A percentile compares a stretch with the other conserved stretches of the same genome.
These are phyloP conservation scores for Eolophus roseicapilla DNA, from an alignment of 2,113 vertebrate genomes.

Conservation along the genomic window DNA sequence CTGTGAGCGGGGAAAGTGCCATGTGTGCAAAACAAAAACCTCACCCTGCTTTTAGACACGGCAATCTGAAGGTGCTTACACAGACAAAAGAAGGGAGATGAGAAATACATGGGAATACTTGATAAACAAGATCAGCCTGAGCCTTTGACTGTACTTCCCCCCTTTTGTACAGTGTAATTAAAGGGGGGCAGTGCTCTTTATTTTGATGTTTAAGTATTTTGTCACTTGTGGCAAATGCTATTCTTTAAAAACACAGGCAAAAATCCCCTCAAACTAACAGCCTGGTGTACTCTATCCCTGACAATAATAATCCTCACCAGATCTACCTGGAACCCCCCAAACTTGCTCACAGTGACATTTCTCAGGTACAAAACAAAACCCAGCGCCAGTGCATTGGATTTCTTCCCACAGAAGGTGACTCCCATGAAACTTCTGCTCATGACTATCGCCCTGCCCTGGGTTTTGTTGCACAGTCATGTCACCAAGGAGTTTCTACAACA, in stretches of 20 bases:
- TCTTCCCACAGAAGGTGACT: neutral
- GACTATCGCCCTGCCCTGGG: neutral
- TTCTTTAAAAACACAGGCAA: neutral
- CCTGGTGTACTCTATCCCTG: neutral
- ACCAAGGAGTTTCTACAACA: neutral
- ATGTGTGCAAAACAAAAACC: neutral
- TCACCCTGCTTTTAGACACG: neutral
- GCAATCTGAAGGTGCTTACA: neutral
- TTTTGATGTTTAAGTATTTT: neutral
- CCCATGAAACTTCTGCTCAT: neutral
- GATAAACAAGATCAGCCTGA: neutral
- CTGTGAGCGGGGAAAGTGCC: neutral
- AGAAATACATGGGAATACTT: neutral
- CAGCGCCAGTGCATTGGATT: rapidly evolving
- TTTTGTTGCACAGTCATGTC: neutral
- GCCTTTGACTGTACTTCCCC: neutral
- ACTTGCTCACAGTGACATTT: neutral
- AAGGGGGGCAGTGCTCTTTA: neutral
- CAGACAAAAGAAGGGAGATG: neutral
- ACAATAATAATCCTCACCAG: neutral
- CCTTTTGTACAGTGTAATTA: neutral
- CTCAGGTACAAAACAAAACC: neutral
- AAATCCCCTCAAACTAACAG: neutral
- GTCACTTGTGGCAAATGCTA: neutral
- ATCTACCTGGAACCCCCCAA: neutral